Conservation (phyloP, 2,113 vertebrate genomes). For the Xiphorhynchus elegans region DNA sequence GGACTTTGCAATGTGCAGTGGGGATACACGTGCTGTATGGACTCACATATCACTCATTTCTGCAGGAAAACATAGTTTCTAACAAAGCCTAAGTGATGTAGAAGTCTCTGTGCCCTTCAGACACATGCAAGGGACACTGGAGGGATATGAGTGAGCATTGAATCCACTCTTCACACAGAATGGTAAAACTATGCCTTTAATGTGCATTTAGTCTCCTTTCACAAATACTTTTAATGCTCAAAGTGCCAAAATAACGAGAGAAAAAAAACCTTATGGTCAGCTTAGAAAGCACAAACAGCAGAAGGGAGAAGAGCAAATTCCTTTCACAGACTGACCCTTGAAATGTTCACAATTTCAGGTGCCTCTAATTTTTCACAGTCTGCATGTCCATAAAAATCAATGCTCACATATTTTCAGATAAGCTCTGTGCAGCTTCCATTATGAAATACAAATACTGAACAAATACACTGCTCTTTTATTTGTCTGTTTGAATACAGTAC, state of each 20-base stretch:
- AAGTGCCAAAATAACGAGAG: not conserved
- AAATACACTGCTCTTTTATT: not conserved
- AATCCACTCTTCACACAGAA: not conserved
- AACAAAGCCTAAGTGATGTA: not conserved
- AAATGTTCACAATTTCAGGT: not conserved
- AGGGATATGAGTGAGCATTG: not conserved
- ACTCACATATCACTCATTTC: not conserved
- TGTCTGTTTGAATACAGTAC: not conserved
- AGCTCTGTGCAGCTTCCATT: not conserved
- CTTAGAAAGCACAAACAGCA: not conserved
- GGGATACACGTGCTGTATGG: not conserved
- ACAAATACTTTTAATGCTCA: not conserved
- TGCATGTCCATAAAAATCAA: not conserved
- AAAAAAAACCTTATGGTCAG: not conserved
- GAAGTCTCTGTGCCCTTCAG: not conserved
- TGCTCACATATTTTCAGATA: not conserved
- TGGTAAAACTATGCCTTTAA: not conserved
- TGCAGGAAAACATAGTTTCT: not conserved
- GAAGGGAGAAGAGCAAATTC: not conserved
- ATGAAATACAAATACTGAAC: not conserved
- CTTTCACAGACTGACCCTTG: not conserved
- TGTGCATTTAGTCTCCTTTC: not conserved
- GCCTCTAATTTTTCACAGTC: not conserved
- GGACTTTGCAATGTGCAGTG: too few species aligned
- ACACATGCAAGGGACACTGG: not conserved